Percentiles rank a stretch among this genome's conserved stretches.
Evolutionary conservation across 2,113 vertebrate genomes (phyloP).

Genomic region (Oryctolagus cuniculus): DNA sequence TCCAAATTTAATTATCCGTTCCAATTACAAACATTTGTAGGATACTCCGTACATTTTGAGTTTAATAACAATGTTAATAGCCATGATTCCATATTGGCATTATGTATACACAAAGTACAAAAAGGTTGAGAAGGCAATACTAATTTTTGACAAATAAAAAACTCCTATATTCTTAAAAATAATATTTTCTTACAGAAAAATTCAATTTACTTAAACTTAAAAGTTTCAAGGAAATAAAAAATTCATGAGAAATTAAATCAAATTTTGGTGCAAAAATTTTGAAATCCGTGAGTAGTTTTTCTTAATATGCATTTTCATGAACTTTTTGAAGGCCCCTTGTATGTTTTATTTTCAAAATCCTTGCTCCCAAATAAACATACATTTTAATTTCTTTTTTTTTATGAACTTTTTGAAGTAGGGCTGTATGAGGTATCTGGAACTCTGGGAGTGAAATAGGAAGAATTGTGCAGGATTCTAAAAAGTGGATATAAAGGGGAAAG

Average conservation of each 20-base stretch:
- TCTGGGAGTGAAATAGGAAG: background rate
- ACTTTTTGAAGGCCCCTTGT: too few relatives aligned
- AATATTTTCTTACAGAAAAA: background rate
- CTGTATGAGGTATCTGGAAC: background rate
- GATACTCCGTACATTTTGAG: background rate
- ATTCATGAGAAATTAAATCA: too few relatives aligned
- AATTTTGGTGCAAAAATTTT: too few relatives aligned
- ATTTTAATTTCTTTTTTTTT: too few relatives aligned
- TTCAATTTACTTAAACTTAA: slow-evolving; percentile 24
- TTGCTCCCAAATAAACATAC: too few relatives aligned
- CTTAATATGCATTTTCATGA: too few relatives aligned
- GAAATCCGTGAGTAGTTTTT: too few relatives aligned
- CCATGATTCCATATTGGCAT: background rate
- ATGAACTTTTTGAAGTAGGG: too few relatives aligned
- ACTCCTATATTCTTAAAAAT: background rate
- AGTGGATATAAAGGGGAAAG: background rate
- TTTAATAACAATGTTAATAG: background rate
- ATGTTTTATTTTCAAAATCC: too few relatives aligned
- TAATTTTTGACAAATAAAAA: slow-evolving; percentile 21
- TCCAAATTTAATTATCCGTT: slow-evolving; percentile 12
- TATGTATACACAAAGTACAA: background rate
- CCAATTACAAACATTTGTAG: background rate
- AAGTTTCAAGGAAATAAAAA: background rate
- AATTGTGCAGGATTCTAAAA: slow-evolving; percentile 11
- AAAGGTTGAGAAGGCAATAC: background rate